A percentile compares a stretch with the other conserved stretches of the same genome.
phyloP scores from a whole-genome alignment of 1,140 invertebrate species.

The Dinothrombium tinctorium region DNA sequence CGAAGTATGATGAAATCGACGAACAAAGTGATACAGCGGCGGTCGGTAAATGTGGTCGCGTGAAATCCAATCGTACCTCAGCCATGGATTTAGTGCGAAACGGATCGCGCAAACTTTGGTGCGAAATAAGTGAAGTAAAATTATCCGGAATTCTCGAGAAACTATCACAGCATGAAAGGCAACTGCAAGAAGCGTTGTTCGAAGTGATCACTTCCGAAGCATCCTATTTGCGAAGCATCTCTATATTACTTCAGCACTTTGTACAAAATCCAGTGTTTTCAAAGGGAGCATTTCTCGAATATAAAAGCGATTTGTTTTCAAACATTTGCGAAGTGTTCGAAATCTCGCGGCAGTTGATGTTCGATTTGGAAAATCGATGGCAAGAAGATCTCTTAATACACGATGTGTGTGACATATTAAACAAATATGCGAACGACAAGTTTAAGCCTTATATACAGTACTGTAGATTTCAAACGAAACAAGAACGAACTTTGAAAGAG shows the following conservation, averaged over 20 bases:
- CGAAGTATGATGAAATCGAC: neutral
- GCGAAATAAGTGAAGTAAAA: constrained; percentile 46
- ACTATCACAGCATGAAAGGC: constrained; percentile 40
- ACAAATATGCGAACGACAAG: constrained; percentile 48
- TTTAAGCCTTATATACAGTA: constrained; percentile 70
- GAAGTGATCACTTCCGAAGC: constrained; percentile 90
- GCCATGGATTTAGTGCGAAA: constrained; percentile 40
- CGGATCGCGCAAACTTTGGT: constrained; percentile 57
- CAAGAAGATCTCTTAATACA: constrained; percentile 55
- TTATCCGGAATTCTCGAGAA: constrained; percentile 29
- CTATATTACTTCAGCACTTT: constrained; percentile 67
- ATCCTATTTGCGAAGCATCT: constrained; percentile 77
- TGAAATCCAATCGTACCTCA: neutral
- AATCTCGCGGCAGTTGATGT: constrained; percentile 35
- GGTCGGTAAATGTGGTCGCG: no score
- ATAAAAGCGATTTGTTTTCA: constrained; percentile 49
- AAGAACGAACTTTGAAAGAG: constrained; percentile 51
- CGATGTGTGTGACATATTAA: constrained; percentile 57
- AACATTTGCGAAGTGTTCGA: constrained; percentile 36
- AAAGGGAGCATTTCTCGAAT: constrained; percentile 33
- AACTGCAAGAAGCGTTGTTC: constrained; percentile 75
- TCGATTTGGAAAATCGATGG: constrained; percentile 68
- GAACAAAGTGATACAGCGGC: neutral
- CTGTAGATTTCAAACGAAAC: constrained; percentile 71
- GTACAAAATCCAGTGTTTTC: constrained; percentile 47